Conservation (phyloP, 2,797 vertebrate species). For the Brachymystax lenok region DNA sequence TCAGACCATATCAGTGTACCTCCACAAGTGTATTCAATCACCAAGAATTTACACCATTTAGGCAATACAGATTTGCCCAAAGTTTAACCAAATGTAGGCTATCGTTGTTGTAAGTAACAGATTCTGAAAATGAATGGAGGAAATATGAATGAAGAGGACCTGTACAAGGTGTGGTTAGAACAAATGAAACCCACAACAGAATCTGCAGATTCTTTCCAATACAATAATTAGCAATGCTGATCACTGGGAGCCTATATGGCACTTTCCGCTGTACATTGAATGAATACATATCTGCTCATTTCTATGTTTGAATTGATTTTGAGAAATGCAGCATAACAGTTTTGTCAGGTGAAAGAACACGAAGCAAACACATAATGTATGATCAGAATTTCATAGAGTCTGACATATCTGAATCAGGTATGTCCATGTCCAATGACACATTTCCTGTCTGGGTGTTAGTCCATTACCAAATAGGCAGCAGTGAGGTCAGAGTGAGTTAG, state of each 20-base stretch:
- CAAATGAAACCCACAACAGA: constrained; percentile 18
- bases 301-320: not conserved
- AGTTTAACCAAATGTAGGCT: not conserved
- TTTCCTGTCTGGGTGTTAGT: constrained; percentile 60
- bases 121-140: not conserved
- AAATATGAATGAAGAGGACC: constrained; percentile 12
- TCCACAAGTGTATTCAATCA: constrained; percentile 25
- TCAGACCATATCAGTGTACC: constrained; percentile 14
- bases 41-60: not conserved
- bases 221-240: constrained; percentile 7
- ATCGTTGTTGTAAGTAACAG: not conserved
- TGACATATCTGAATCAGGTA: not conserved
- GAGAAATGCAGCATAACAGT: not conserved
- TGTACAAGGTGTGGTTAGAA: constrained; percentile 54
- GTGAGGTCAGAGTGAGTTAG: constrained; percentile 29
- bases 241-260: not conserved
- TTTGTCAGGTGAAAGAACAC: not conserved
- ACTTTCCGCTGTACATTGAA: constrained; percentile 13
- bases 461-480: constrained; percentile 62
- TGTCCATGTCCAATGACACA: constrained; percentile 43
- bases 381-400: not conserved
- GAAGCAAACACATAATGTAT: no score
- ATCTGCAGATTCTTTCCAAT: constrained; percentile 40
- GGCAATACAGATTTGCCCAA: not conserved
- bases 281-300: not conserved